phyloP scores from a whole-genome alignment of 2,113 vertebrate species.

The Neolamprologus kungweensis region DNA sequence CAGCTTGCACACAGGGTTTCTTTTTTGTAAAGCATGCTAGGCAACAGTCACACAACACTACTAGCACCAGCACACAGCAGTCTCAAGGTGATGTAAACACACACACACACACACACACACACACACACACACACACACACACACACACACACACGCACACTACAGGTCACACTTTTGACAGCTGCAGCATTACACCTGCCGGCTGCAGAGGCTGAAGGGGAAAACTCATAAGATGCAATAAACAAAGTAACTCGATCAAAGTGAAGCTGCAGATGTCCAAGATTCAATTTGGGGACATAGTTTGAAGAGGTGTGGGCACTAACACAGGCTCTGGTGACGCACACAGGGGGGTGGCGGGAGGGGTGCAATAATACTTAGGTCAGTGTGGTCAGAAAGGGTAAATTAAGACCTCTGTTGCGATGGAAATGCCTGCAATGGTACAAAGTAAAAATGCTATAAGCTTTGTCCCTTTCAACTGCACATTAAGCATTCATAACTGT shows the following conservation, averaged over 20 bases:
- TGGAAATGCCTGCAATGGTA: neutral
- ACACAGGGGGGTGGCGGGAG: neutral
- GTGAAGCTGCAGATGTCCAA: neutral
- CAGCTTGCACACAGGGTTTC: neutral
- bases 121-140: neutral
- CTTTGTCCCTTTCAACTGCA: neutral
- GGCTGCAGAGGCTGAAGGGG: neutral
- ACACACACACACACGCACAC: neutral
- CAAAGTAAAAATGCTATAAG: neutral
- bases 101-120: neutral
- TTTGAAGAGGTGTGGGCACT: neutral
- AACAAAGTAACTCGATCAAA: conserved; percentile 20
- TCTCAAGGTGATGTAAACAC: neutral
- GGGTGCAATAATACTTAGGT: neutral
- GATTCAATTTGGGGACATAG: conserved; percentile 14
- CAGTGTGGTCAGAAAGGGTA: neutral
- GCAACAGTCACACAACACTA: neutral
- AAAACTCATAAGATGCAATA: conserved; percentile 25
- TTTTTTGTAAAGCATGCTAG: neutral
- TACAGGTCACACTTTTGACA: neutral
- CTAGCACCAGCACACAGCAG: neutral
- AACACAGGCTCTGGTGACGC: neutral
- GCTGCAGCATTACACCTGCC: neutral
- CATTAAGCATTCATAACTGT: neutral
- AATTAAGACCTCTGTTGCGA: neutral